Evolutionary conservation across 2,888 invertebrate genomes (phyloP).

Genomic region (Podotricha telesiphe): DNA sequence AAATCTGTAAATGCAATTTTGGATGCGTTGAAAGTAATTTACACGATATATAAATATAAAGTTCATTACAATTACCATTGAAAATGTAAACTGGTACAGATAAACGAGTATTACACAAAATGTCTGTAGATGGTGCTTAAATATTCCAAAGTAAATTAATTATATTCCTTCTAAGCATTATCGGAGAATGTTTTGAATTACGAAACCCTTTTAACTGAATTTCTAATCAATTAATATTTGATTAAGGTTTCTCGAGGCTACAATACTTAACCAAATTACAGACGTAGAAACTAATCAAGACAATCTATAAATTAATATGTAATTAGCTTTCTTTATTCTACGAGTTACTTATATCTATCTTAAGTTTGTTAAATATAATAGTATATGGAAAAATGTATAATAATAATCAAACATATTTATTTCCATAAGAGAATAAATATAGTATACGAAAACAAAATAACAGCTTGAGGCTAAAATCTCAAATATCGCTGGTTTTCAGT

Average conservation of each 20-base stretch:
- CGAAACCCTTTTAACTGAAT: background rate
- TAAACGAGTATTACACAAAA: background rate
- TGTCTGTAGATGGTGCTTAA: background rate
- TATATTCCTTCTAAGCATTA: background rate
- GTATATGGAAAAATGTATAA: background rate
- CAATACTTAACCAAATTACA: background rate
- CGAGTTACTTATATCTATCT: too few species aligned
- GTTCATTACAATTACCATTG: background rate
- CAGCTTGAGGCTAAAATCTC: too few species aligned
- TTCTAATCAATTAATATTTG: slow-evolving; percentile 1
- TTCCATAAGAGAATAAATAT: too few species aligned
- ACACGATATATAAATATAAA: slow-evolving; percentile 1
- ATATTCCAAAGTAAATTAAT: slow-evolving; percentile 7
- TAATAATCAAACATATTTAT: too few species aligned
- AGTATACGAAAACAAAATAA: too few species aligned
- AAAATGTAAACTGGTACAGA: background rate
- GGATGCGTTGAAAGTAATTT: background rate
- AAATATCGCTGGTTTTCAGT: too few species aligned
- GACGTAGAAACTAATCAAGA: background rate
- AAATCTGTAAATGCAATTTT: background rate
- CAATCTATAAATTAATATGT: background rate
- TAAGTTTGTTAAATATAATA: background rate
- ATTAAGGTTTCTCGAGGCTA: background rate
- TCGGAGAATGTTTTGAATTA: slow-evolving; percentile 4
- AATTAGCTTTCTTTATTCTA: background rate